phyloP scores from a whole-genome alignment of 2,113 vertebrate species.

The Nothocercus nigrocapillus region DNA sequence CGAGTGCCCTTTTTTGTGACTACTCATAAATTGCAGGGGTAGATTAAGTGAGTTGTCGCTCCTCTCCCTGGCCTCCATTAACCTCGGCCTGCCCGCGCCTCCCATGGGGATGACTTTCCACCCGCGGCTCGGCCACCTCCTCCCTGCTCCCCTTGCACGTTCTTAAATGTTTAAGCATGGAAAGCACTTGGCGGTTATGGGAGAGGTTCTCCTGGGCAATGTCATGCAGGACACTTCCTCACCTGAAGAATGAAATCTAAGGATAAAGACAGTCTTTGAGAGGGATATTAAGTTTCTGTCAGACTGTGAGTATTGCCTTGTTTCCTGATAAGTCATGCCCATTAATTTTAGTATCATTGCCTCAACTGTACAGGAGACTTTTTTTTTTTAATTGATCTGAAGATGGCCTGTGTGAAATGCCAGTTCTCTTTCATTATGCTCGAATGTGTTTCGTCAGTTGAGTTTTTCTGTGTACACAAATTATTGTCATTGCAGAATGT shows the following conservation, averaged over 20 bases:
- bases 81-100: background rate
- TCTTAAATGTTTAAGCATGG: background rate
- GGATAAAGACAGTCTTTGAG: background rate
- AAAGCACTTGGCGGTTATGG: background rate
- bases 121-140: background rate
- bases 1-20: background rate
- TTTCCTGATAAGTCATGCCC: background rate
- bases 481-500: constrained; percentile 27
- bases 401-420: background rate
- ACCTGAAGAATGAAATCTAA: background rate
- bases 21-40: background rate
- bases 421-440: background rate
- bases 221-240: background rate
- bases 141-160: background rate
- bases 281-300: background rate
- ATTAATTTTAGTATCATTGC: background rate
- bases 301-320: background rate
- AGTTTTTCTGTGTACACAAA: constrained; percentile 15
- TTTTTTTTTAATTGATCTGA: background rate
- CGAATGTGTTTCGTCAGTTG: background rate
- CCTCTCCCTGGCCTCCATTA: background rate
- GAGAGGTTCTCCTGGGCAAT: background rate
- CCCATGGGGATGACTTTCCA: background rate
- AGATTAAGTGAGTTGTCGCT: background rate
- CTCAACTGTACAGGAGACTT: accelerated